phyloP scores from a whole-genome alignment of 2,113 vertebrate species.

The Paratilapia polleni region DNA sequence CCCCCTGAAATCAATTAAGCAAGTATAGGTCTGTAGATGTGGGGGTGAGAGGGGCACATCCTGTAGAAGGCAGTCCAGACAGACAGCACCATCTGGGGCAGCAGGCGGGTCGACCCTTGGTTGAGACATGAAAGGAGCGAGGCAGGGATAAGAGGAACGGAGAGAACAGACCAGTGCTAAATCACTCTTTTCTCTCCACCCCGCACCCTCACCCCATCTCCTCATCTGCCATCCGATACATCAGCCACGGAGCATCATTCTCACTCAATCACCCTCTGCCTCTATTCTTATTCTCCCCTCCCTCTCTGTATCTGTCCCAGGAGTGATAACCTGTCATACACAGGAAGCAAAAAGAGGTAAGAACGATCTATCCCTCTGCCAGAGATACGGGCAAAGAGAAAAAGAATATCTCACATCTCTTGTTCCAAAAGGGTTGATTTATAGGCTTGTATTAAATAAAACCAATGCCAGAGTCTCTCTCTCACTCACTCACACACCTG shows the following conservation, averaged over 20 bases:
- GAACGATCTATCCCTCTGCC: constrained; percentile 65
- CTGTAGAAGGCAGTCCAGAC: constrained; percentile 80
- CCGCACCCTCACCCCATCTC: constrained; percentile 39
- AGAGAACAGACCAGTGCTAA: constrained; percentile 80
- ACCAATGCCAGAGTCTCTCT: constrained; percentile 18
- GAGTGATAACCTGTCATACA: constrained; percentile 79
- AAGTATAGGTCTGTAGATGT: constrained; percentile 64
- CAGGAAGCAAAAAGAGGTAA: constrained; percentile 74
- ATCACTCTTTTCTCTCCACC: constrained; percentile 77
- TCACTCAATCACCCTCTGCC: constrained; percentile 57
- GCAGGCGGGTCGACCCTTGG: constrained; percentile 81
- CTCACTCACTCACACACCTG: constrained; percentile 23
- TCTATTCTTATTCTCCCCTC: constrained; percentile 24
- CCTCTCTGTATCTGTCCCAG: constrained; percentile 42
- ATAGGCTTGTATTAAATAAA: constrained; percentile 57
- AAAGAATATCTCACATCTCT: constrained; percentile 77
- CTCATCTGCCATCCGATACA: constrained; percentile 76
- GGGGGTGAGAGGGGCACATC: constrained; percentile 78
- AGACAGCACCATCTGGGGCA: constrained; percentile 91
- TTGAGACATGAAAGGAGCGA: constrained; percentile 86
- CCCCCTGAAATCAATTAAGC: constrained; percentile 91
- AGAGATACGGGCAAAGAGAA: constrained; percentile 57
- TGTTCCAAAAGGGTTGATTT: constrained; percentile 70
- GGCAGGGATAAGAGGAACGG: constrained; percentile 78
- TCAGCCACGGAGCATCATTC: constrained; percentile 62